Evolutionary conservation across 2,888 invertebrate genomes (phyloP), one percentile per base, ranked within the genome.

Genomic region (Brachyptera risi): DNA sequence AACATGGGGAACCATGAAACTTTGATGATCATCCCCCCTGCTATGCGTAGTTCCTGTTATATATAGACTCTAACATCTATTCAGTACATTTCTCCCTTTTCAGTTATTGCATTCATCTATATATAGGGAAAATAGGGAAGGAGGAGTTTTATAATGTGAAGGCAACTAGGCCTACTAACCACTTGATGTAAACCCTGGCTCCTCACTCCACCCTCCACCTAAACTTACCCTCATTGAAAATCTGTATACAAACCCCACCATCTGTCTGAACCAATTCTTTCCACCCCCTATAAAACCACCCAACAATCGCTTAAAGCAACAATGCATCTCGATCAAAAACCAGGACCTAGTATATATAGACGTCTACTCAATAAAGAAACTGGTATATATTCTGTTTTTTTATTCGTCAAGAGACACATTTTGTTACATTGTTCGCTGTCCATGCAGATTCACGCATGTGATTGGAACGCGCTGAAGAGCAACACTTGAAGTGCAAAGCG

Each of bases 1-100:
- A 62, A 62, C 62, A 59, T 40, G 56, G 50, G 60, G 51, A 37
- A 56, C 60, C 56, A 63, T 65, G 65, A 65, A 65, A 63, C 63
- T 63, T 63, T 62, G 65, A 65, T 63, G 63, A 63, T 58, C 60
- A 37, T 23, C 54, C 35, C 31, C 37, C 11, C 5, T 37, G 42
- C 42, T 42, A 42, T 42, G 50, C 50, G 27, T 27, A 27, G 50
- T 51, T 51, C 54, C 54, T 37, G 37, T 37, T 54, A 35, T 54
- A 21, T 5, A 26, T 11, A 51, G 54, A 13, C 37, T 37, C 19
- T 21, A 13, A n/a, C 24, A 21, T 44, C 3, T 19, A 44, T 3
- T 31, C 5, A 4, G 31, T 21, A 13, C 4, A 47, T 47, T 47
- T 54, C 54, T 23, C 54, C 54, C 54, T 35, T 54, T 54, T 37